phyloP scores from a whole-genome alignment of 2,888 invertebrate species.

The Papilio gigon region DNA sequence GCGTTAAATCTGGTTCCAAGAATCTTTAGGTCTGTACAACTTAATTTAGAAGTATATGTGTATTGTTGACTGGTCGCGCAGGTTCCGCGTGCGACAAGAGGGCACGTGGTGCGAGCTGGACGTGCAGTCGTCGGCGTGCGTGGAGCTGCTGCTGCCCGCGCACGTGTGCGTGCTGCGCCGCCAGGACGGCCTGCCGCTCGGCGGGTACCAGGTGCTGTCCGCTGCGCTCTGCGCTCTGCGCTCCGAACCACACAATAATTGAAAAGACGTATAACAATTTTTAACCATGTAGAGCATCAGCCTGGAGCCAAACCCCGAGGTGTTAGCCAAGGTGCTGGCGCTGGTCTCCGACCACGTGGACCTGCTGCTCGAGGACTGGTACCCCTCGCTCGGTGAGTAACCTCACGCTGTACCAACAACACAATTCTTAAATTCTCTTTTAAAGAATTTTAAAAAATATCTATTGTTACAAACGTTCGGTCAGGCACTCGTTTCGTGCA shows the following conservation, averaged over 20 bases:
- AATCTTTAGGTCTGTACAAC: no score
- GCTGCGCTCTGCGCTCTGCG: background rate
- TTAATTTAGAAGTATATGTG: no score
- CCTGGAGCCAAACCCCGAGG: conserved; percentile 90
- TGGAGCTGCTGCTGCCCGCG: conserved; percentile 93
- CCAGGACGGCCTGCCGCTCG: conserved; percentile 76
- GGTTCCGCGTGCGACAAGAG: conserved; percentile 90
- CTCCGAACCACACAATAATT: background rate
- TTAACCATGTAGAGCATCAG: conserved; percentile 84
- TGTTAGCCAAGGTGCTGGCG: conserved; percentile 91
- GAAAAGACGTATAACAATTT: background rate
- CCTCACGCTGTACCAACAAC: background rate
- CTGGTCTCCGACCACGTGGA: conserved; percentile 97
- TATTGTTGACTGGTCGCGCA: conserved; percentile 49
- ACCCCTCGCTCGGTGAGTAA: conserved; percentile 89
- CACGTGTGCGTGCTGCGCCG: conserved; percentile 66
- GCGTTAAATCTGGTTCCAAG: background rate
- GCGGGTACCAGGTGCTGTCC: conserved; percentile 77
- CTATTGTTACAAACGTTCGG: background rate
- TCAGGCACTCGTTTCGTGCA: conserved; percentile 97
- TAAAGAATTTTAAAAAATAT: no score
- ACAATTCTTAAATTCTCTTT: no score
- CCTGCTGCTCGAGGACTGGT: conserved; percentile 98
- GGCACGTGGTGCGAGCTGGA: conserved; percentile 94
- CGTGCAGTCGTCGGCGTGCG: conserved; percentile 88